Conservation (phyloP, 1,140 invertebrate species). For the Microplitis demolitor region DNA sequence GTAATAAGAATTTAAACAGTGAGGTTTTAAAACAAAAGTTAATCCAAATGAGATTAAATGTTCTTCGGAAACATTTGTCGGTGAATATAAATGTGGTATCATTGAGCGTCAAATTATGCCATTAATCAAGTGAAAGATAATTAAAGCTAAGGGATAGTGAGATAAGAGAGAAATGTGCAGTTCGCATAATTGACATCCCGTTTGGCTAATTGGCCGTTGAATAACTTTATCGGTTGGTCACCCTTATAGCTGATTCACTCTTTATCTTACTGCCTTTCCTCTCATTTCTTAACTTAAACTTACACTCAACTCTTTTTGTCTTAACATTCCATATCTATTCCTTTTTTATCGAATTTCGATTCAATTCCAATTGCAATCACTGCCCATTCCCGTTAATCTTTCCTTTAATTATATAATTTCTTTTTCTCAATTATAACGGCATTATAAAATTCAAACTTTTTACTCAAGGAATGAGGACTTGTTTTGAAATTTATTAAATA, state of each 20-base stretch:
- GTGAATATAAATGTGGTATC: slow-evolving; percentile 22
- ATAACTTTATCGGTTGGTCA: slow-evolving; percentile 23
- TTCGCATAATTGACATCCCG: slow-evolving; percentile 23
- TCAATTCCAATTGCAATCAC: slow-evolving; percentile 28
- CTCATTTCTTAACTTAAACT: not conserved
- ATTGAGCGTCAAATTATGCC: slow-evolving; percentile 7
- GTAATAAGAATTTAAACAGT: too few species aligned
- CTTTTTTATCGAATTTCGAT: slow-evolving; percentile 30
- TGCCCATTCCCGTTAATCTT: slow-evolving; percentile 7
- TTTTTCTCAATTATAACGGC: not conserved
- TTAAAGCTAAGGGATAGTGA: not conserved
- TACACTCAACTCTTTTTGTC: too few species aligned
- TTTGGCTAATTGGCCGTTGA: slow-evolving; percentile 22
- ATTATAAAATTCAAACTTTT: too few species aligned
- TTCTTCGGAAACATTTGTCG: not conserved
- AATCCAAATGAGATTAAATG: not conserved
- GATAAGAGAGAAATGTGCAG: slow-evolving; percentile 14
- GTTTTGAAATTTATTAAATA: too few species aligned
- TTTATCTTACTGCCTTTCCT: slow-evolving; percentile 14
- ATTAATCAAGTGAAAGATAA: slow-evolving; percentile 19
- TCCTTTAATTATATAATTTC: not conserved
- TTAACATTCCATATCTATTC: too few species aligned
- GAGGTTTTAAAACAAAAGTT: not conserved
- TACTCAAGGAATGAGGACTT: too few species aligned
- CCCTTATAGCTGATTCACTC: slow-evolving; percentile 3